phyloP scores from a whole-genome alignment of 2,888 invertebrate genomes.

The Eucera pruinosa region DNA sequence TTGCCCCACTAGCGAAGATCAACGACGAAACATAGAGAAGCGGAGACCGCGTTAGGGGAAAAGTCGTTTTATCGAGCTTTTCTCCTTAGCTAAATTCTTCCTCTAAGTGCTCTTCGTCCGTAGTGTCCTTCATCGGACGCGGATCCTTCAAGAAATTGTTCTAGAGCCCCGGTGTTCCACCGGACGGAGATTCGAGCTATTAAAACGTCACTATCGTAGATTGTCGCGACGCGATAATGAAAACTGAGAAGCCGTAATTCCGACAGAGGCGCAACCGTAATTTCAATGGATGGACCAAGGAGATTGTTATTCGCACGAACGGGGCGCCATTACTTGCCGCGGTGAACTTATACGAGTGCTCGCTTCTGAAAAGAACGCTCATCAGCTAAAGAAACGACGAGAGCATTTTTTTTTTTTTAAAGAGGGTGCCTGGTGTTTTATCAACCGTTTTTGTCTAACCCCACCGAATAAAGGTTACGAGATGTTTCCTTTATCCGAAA shows the following conservation, averaged over 20 bases:
- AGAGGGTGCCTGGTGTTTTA: constrained; percentile 7
- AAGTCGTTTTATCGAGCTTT: constrained; percentile 28
- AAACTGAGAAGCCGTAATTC: constrained; percentile 49
- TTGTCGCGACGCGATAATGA: constrained; percentile 59
- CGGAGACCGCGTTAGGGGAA: neutral
- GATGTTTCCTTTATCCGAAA: neutral
- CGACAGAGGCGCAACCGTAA: constrained; percentile 33
- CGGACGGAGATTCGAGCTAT: constrained; percentile 63
- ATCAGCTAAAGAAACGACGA: neutral
- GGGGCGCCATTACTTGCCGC: constrained; percentile 15
- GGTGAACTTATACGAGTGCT: neutral
- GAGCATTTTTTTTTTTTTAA: neutral
- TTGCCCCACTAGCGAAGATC: neutral
- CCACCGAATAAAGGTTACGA: constrained; percentile 12
- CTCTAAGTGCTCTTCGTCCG: constrained; percentile 17
- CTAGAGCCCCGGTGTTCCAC: neutral
- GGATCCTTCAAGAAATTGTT: constrained; percentile 34
- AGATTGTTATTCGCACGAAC: constrained; percentile 35
- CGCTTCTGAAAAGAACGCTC: neutral
- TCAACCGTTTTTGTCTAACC: neutral
- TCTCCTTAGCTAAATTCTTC: constrained; percentile 2
- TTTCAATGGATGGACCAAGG: constrained; percentile 42
- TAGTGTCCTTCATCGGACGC: neutral
- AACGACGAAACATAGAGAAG: neutral
- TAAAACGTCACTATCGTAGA: constrained; percentile 64